Base-by-base conservation (phyloP, 2,113 vertebrate species). In the Lagopus leucura region DNA sequence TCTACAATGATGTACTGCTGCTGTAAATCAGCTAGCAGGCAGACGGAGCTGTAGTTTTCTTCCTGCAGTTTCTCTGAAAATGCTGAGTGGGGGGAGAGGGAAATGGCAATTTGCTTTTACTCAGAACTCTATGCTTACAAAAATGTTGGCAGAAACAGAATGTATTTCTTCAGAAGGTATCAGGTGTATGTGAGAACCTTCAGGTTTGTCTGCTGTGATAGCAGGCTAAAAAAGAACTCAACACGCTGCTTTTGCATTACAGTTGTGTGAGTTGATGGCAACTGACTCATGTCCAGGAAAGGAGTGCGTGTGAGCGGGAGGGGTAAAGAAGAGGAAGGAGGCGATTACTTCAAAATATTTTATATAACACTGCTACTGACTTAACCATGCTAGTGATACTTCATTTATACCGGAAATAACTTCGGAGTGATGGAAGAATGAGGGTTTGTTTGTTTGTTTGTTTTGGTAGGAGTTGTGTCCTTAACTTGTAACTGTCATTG, bases 11-110 rank as follows among this genome's bases (percentile, higher is more conserved):
- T n/a, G 30, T 65, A 12, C 65, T 92, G 50, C 55, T 91, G 61
- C 64, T 90, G 73, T 86, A 75, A 86, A 84, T 86, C 73, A 94
- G 90, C 61, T 95, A 95, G 69, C 69, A 75, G 83, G 84, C 76
- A 91, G 72, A 13, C 91, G 42, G 47, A 88, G 90, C 67, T 86
- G 88, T 84, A 86, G 91, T 84, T 90, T 94, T 93, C 74, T 76
- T 48, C 76, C 74, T 92, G 67, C 75, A 93, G 52, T 42, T 91
- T 57, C 48, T 77, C 36, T 81, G 40, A 83, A 83, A 90, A 75
- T 10, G 3, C 16, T 28, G 34, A 3, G 36, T 21, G 25, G 63
- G 45, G 64, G 65, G 13, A 70, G 25, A 28, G 36, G 16, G 36
- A 57, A 74, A 74, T 20, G 12, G 54, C 30, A 79, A 14, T n/a